Evolutionary conservation across 2,888 invertebrate genomes (phyloP).

Genomic region (Nomada fabriciana): DNA sequence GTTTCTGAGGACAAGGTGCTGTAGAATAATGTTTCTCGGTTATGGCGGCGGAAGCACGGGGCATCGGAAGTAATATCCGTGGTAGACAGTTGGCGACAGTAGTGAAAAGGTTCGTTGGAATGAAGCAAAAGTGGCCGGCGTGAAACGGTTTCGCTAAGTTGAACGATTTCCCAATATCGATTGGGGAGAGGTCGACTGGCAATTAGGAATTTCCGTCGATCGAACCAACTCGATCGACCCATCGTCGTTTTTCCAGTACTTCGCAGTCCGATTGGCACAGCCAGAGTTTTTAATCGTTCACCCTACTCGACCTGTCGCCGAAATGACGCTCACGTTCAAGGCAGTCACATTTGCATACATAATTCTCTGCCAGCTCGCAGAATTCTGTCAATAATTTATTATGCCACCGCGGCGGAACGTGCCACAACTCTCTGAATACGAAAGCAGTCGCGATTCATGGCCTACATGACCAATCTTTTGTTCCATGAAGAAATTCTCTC

Average conservation of each 20-base stretch:
- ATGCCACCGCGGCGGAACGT: conserved; percentile 58
- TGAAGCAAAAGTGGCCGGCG: conserved; percentile 15
- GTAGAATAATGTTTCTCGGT: conserved; percentile 36
- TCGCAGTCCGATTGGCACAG: conserved; percentile 28
- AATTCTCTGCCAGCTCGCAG: conserved; percentile 52
- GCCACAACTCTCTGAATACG: conserved; percentile 41
- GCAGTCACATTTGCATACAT: conserved; percentile 63
- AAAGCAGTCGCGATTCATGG: conserved; percentile 26
- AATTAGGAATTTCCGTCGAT: conserved; percentile 81
- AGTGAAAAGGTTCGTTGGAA: conserved; percentile 48
- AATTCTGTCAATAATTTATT: conserved; percentile 68
- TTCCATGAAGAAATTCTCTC: conserved; percentile 2
- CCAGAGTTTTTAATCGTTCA: conserved; percentile 67
- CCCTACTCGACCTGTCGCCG: conserved; percentile 21
- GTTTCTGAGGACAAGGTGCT: background rate
- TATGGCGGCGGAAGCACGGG: conserved; percentile 42
- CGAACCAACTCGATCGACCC: conserved; percentile 74
- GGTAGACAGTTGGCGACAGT: conserved; percentile 42
- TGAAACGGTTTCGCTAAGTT: conserved; percentile 70
- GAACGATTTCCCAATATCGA: conserved; percentile 81
- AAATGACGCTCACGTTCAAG: conserved; percentile 50
- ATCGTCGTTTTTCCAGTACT: conserved; percentile 52
- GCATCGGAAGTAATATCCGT: conserved; percentile 42
- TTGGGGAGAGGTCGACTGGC: conserved; percentile 66
- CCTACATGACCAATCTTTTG: background rate